phyloP scores from a whole-genome alignment of 2,888 invertebrate species.

The Lasius platythorax region DNA sequence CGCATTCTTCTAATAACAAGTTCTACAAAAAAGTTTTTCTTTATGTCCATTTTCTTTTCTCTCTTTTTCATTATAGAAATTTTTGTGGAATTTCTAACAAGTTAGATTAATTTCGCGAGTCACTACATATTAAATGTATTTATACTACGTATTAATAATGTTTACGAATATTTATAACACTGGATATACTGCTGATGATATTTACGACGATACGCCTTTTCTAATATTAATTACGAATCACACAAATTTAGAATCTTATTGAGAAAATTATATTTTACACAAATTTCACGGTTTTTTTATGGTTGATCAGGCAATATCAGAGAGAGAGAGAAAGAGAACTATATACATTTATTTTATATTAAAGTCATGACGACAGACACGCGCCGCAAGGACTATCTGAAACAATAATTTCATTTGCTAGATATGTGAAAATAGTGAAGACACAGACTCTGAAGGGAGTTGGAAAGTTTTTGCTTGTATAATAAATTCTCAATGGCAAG shows the following conservation, averaged over 20 bases:
- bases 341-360: neutral
- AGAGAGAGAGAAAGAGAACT: neutral
- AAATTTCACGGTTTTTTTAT: neutral
- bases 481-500: neutral
- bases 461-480: neutral
- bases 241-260: neutral
- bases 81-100: neutral
- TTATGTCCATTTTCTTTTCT: neutral
- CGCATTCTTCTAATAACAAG: too few species aligned
- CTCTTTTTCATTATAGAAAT: neutral
- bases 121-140: neutral
- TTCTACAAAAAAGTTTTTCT: neutral
- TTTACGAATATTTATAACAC: neutral
- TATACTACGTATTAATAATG: neutral
- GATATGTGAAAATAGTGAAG: neutral
- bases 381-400: neutral
- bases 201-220: neutral
- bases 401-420: conserved; percentile 1
- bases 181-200: neutral
- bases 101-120: neutral
- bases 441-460: neutral
- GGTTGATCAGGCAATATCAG: neutral
- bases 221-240: neutral
- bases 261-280: neutral
- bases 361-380: neutral